phyloP scores from a whole-genome alignment of 2,113 vertebrate species.

The Nothoprocta pentlandii region DNA sequence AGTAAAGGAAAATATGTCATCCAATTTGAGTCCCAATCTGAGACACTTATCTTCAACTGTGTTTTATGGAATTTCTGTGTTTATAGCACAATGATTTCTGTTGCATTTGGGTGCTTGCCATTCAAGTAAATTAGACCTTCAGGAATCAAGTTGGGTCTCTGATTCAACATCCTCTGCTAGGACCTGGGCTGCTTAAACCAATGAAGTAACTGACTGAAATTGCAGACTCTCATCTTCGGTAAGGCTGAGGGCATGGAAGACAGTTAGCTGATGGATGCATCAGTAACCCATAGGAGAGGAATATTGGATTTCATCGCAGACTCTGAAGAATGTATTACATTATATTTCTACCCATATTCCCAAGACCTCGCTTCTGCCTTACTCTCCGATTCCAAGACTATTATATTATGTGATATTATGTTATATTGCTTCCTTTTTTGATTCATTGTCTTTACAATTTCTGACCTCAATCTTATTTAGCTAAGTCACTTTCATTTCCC shows the following conservation, averaged over 20 bases:
- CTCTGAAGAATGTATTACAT: neutral
- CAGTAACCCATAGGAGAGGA: neutral
- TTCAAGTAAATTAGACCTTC: neutral
- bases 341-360: neutral
- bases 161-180: neutral
- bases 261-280: neutral
- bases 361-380: neutral
- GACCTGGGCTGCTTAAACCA: neutral
- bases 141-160: neutral
- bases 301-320: neutral
- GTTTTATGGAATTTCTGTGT: neutral
- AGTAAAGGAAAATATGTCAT: neutral
- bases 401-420: neutral
- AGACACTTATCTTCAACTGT: neutral
- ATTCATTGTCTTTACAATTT: neutral
- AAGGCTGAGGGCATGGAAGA: neutral
- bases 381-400: neutral
- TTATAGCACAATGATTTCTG: neutral
- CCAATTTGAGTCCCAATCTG: neutral
- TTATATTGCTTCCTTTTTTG: neutral
- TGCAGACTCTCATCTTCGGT: neutral
- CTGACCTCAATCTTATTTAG: neutral
- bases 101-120: neutral
- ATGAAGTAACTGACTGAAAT: neutral
- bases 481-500: neutral